Base-by-base conservation (phyloP, 2,888 invertebrate genomes). In the Elgonia sp. region DNA sequence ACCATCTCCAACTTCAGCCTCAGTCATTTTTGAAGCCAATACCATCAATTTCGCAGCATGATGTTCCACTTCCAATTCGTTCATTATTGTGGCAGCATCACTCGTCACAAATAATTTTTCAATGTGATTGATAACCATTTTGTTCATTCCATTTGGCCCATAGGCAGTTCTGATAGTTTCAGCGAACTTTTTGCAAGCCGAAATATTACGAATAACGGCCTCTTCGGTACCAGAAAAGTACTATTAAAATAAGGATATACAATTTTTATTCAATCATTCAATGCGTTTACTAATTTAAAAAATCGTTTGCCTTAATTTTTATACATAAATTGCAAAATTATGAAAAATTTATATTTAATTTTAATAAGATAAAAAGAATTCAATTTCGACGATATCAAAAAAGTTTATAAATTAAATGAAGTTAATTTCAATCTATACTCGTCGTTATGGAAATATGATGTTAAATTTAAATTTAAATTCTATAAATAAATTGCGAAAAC, bases 51-150 rank as follows among this genome's bases (percentile, higher is more conserved):
- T 99, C 9, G 99, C 99, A 55, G 99, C 99, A 55, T 99, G 99
- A 95, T 99, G 99, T 94, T 99, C 99, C 39, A 99, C 97, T 95
- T 99, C 99, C 62, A 99, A 95, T 94, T 99, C 99, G 89, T 97
- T 96, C 91, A 99, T 97, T 89, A 99, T 99, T 0, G 99, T 99
- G 0, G 99, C 99, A 29, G 99, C 99, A 96, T 99, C 99, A 94
- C 98, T 99, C 0, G 99, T 99, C 5, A 99, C 98, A 95, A 99
- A 99, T 91, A 99, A 97, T 94, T 99, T 99, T 93, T 99, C 99
- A 91, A 99, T 96, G 94, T 99, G 99, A 95, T 99, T 99, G 86
- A 99, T 99, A 29, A 99, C 97, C 98, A 99, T 99, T 96, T 99
- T 99, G 95, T 99, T 99, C 98, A 98, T 98, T 91, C 99, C 99